Conservation (phyloP, 2,113 vertebrate genomes). For the Syrrhaptes paradoxus region DNA sequence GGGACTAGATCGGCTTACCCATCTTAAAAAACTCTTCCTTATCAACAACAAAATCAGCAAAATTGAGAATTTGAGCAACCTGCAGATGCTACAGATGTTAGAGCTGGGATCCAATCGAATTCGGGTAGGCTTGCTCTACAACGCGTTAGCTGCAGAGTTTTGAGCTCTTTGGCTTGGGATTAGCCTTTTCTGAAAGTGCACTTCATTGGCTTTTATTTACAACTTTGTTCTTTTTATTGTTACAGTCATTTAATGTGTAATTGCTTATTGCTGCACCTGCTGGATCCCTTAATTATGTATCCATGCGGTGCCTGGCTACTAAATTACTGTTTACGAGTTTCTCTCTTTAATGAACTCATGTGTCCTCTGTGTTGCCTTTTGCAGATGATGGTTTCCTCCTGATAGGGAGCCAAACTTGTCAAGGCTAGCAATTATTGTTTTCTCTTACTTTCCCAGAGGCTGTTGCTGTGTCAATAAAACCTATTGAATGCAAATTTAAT, state of each 20-base stretch:
- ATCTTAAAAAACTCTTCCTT: constrained; percentile 92
- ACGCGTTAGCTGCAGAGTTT: background rate
- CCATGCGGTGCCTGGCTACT: background rate
- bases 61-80: constrained; percentile 86
- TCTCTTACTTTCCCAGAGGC: background rate
- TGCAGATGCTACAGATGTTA: constrained; percentile 88
- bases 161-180: background rate
- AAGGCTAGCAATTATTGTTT: background rate
- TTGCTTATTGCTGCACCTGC: background rate
- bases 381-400: background rate
- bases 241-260: background rate
- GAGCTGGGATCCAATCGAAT: constrained; percentile 98
- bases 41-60: constrained; percentile 95
- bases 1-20: constrained; percentile 86
- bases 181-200: background rate
- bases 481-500: background rate
- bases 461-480: background rate
- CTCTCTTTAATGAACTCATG: background rate
- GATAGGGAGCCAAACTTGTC: background rate
- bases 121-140: constrained; percentile 80
- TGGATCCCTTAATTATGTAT: background rate
- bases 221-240: background rate
- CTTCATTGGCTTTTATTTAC: background rate
- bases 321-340: background rate
- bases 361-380: background rate